Conservation (phyloP, 2,113 vertebrate species). For the Piprites chloris region DNA sequence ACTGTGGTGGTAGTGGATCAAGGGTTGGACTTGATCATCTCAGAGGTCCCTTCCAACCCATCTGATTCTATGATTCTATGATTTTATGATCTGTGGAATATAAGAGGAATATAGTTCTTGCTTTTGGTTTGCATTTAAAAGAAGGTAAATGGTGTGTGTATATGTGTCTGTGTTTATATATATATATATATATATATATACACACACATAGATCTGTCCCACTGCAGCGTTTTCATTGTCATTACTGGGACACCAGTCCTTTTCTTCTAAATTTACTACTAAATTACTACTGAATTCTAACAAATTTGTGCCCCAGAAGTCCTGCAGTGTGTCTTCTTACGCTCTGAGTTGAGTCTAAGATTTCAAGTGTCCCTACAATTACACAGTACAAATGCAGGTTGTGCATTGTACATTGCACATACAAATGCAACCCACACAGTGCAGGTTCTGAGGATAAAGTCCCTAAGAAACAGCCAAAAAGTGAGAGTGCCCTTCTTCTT, state of each 20-base stretch:
- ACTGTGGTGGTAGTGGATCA: no score
- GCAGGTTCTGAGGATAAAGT: neutral
- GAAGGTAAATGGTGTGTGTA: neutral
- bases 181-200: no score
- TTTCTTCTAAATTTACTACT: neutral
- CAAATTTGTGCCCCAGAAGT: neutral
- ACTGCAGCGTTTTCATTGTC: neutral
- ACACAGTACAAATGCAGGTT: neutral
- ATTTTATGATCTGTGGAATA: neutral
- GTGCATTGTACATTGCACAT: no score
- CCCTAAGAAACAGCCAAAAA: neutral
- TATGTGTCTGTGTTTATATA: neutral
- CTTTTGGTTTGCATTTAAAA: neutral
- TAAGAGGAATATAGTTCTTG: neutral
- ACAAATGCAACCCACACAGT: neutral
- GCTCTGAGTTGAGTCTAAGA: neutral
- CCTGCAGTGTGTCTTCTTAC: neutral
- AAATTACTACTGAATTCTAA: neutral
- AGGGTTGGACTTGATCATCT: no score
- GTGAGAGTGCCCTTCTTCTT: neutral
- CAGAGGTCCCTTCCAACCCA: no score
- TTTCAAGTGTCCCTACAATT: neutral
- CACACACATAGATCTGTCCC: neutral
- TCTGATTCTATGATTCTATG: no score
- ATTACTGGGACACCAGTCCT: neutral